Evolutionary conservation across 2,888 invertebrate genomes (phyloP), one percentile per base, ranked within the genome.

Genomic region (Mimas tiliae): DNA sequence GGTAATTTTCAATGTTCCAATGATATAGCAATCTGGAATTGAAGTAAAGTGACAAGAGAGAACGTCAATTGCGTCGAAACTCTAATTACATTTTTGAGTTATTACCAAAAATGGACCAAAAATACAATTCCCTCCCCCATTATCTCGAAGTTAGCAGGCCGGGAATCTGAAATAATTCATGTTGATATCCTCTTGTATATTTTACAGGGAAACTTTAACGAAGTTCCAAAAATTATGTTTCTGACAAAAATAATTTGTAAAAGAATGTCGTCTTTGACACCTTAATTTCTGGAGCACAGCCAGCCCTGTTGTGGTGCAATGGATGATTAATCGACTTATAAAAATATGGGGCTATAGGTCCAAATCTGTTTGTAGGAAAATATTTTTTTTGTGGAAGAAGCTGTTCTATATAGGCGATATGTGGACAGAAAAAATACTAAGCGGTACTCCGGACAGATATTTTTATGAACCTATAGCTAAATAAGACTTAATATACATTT

Each of bases 11-110:
- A 19, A 19, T 50, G 6, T 19, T 19, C 6, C 19, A 50, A 16
- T 50, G 19, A 19, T n/a, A 50, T 19, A 50, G 19, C 50, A 19
- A 9, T 9, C 8, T 19, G 9, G 8, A 50, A 38, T 38, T 38
- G 38, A 7, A 50, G 45, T 45, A 4, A 45, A 45, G 45, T 19
- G 50, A n/a, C 48, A 19, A 8, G 50, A 16, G 16, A 48, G 16
- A 48, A 3, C 9, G 19, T 1, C 19, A 50, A 19, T 50, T 50
- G 19, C 19, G 9, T 50, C 50, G 19, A 50, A 50, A 50, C 50
- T 19, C 19, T 19, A 50, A 50, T 50, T 19, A 50, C 50, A 50
- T 50, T 19, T 48, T 16, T 48, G 48, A 48, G 48, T 48, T 48
- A 48, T 48, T 48, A 48, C 16, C 7, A 16, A 16, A n/a, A 48